phyloP scores from a whole-genome alignment of 2,888 invertebrate species.

The Exocentrus adspersus region DNA sequence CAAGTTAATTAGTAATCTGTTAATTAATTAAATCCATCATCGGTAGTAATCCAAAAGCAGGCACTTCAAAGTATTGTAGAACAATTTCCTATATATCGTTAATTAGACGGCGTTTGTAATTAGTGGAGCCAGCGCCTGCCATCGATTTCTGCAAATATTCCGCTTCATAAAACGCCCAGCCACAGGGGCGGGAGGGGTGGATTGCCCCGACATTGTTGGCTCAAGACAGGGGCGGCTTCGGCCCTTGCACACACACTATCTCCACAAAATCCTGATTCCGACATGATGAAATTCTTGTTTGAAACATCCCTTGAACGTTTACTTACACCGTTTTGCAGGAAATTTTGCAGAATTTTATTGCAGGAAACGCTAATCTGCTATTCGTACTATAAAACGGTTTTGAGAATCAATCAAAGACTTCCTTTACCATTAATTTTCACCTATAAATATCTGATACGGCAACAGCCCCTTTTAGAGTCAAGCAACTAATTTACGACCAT shows the following conservation, averaged over 20 bases:
- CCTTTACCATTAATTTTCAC: no score
- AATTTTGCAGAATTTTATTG: no score
- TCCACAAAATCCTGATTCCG: no score
- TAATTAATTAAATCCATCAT: slow-evolving; percentile 64
- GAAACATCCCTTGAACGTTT: no score
- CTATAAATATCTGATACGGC: no score
- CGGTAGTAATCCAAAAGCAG: slow-evolving; percentile 59
- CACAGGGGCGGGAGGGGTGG: slow-evolving; percentile 23
- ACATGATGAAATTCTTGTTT: no score
- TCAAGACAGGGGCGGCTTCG: slow-evolving; percentile 26
- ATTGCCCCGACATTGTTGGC: slow-evolving; percentile 15
- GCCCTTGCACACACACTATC: background rate
- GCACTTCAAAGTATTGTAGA: slow-evolving; percentile 64
- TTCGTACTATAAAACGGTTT: no score
- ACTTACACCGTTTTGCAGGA: no score
- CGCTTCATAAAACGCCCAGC: slow-evolving; percentile 53
- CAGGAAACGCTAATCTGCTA: no score
- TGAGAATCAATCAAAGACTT: no score
- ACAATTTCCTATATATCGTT: slow-evolving; percentile 64
- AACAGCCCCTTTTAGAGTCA: no score
- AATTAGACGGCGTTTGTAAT: slow-evolving; percentile 63
- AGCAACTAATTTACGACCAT: no score
- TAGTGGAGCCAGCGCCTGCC: slow-evolving; percentile 57
- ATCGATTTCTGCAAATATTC: slow-evolving; percentile 61
- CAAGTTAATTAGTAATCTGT: slow-evolving; percentile 63